These are phyloP conservation scores for Thunnus thynnus DNA, from an alignment of 2,113 vertebrate species.

Conservation along the genomic window DNA sequence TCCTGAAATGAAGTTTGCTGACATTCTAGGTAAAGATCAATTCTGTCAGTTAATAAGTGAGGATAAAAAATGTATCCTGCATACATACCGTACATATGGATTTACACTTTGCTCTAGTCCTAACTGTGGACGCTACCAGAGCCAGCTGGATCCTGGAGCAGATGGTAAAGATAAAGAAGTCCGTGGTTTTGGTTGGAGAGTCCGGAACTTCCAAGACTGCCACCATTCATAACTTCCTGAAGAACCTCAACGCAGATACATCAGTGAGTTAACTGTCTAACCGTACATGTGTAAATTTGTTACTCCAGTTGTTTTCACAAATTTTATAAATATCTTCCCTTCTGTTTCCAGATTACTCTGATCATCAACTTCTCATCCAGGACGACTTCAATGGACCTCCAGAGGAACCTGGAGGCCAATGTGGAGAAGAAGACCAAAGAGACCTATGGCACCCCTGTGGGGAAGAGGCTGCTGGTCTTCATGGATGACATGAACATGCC, in stretches of 20 bases:
- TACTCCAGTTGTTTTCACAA: background rate
- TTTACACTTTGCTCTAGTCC: constrained; percentile 83
- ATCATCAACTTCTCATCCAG: constrained; percentile 95
- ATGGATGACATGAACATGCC: constrained; percentile 99
- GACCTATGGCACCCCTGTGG: constrained; percentile 92
- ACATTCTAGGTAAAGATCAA: constrained; percentile 91
- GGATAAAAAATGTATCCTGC: background rate
- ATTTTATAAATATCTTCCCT: background rate
- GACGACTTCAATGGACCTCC: constrained; percentile 96
- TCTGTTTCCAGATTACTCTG: constrained; percentile 86
- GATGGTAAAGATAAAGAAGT: constrained; percentile 91
- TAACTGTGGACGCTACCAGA: constrained; percentile 93
- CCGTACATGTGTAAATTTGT: background rate
- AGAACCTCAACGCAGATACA: constrained; percentile 84
- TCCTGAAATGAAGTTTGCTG: constrained; percentile 87
- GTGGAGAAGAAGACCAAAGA: constrained; percentile 96
- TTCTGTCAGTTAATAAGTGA: background rate
- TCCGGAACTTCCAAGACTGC: constrained; percentile 98
- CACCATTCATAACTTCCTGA: constrained; percentile 93
- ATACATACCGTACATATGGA: background rate
- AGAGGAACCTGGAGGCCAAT: constrained; percentile 93
- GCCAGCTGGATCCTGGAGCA: constrained; percentile 92
- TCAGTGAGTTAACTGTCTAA: constrained; percentile 78
- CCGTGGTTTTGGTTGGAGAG: constrained; percentile 94
- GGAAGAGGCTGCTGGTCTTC: constrained; percentile 93